Percentiles rank a stretch among this genome's conserved stretches.
These are phyloP conservation scores for Epinotia demarniana DNA, from an alignment of 2,888 invertebrate genomes.

Conservation along the genomic window DNA sequence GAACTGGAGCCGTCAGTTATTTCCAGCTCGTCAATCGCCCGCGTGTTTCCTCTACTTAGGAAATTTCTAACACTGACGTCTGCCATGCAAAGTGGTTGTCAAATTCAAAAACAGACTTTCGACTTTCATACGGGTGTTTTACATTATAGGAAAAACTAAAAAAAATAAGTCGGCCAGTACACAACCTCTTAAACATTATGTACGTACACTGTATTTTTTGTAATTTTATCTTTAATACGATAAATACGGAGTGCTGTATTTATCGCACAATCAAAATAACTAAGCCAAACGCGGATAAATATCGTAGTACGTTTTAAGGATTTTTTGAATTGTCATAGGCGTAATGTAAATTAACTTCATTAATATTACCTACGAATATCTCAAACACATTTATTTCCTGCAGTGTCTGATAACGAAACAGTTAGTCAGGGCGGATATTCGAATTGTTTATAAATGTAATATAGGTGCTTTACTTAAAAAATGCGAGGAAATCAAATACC, in stretches of 20 bases:
- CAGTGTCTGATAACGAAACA: neutral
- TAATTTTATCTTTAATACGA: too few relatives aligned
- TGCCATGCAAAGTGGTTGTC: constrained; percentile 57
- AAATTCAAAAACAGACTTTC: neutral
- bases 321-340: too few relatives aligned
- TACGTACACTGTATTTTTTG: too few relatives aligned
- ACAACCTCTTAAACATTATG: too few relatives aligned
- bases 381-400: constrained; percentile 11
- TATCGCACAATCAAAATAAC: too few relatives aligned
- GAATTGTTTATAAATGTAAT: neutral
- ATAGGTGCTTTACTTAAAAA: too few relatives aligned
- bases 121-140: neutral
- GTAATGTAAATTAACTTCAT: too few relatives aligned
- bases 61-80: constrained; percentile 52
- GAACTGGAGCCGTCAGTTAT: constrained; percentile 64
- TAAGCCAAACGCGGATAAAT: too few relatives aligned
- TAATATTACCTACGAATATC: too few relatives aligned
- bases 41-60: constrained; percentile 61
- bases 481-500: too few relatives aligned
- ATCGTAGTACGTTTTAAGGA: too few relatives aligned
- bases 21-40: constrained; percentile 72
- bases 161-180: neutral
- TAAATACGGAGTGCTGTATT: too few relatives aligned
- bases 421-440: neutral
- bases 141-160: neutral